These are phyloP conservation scores for Pristionchus japonicus DNA, from an alignment of 2,888 invertebrate genomes.

Conservation along the genomic window DNA sequence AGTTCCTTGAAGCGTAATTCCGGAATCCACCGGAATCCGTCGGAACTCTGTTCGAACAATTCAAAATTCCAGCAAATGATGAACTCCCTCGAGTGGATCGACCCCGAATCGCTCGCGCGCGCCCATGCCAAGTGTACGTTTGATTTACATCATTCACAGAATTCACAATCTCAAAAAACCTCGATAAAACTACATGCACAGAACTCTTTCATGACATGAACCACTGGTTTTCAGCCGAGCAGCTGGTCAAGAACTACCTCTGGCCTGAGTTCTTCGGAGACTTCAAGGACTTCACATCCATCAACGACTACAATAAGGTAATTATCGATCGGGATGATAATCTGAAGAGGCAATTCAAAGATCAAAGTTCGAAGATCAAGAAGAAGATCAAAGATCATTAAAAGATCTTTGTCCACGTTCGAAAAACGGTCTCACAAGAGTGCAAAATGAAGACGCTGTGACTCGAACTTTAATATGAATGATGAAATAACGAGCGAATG, in stretches of 20 bases:
- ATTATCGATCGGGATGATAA: too few relatives aligned
- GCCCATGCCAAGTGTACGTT: constrained; percentile 29
- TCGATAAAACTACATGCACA: background rate
- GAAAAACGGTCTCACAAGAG: too few relatives aligned
- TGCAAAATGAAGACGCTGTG: too few relatives aligned
- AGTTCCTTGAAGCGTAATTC: too few relatives aligned
- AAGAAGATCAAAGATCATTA: too few relatives aligned
- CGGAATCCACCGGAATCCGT: too few relatives aligned
- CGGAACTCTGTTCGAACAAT: too few relatives aligned
- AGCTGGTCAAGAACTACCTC: background rate
- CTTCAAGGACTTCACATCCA: background rate
- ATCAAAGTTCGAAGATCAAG: too few relatives aligned
- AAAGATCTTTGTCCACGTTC: too few relatives aligned
- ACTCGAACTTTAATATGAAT: too few relatives aligned
- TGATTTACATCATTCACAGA: background rate
- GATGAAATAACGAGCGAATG: background rate
- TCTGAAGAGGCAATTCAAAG: too few relatives aligned
- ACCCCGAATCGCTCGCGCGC: constrained; percentile 4
- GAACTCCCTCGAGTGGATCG: constrained; percentile 28
- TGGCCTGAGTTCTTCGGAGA: constrained; percentile 30
- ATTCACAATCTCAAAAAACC: background rate
- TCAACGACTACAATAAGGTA: constrained; percentile 18
- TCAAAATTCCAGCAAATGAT: constrained; percentile 41
- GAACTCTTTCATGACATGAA: background rate
- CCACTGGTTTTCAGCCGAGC: background rate